Evolutionary conservation across 2,797 vertebrate genomes (phyloP).

Genomic region (Gymnopithys bicolor): DNA sequence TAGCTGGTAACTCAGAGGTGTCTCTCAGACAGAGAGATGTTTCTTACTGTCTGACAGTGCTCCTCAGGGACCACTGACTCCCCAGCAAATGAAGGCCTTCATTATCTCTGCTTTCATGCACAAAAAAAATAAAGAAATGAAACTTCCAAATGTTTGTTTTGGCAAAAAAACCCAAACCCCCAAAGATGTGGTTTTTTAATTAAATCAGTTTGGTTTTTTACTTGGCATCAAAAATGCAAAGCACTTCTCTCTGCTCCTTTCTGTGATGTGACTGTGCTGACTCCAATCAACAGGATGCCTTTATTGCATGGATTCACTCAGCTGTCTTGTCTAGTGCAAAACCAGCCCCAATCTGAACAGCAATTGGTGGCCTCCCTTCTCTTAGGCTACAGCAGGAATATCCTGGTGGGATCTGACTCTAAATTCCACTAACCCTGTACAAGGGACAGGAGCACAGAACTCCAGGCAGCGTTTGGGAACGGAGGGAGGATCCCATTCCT

Average conservation of each 20-base stretch:
- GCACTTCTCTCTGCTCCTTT: neutral
- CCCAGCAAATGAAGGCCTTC: neutral
- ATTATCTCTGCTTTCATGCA: neutral
- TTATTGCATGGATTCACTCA: neutral
- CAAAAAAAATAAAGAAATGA: neutral
- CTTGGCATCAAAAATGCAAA: neutral
- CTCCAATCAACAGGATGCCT: neutral
- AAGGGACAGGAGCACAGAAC: too few relatives aligned
- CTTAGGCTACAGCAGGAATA: neutral
- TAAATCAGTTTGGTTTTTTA: neutral
- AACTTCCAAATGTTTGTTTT: neutral
- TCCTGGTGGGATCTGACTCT: accelerated
- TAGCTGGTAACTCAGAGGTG: constrained; percentile 3
- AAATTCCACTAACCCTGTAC: too few relatives aligned
- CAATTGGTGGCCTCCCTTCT: neutral
- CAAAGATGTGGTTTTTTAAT: neutral
- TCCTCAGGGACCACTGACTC: neutral
- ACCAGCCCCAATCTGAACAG: neutral
- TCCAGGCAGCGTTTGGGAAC: accelerated
- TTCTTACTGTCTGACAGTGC: neutral
- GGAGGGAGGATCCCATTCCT: accelerated
- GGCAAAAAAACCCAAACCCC: neutral
- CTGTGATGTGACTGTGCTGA: neutral
- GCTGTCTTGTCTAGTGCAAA: neutral
- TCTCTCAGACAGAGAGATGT: neutral